Evolutionary conservation across 2,888 invertebrate genomes (phyloP).

Genomic region (Lepidochrysops patricia): DNA sequence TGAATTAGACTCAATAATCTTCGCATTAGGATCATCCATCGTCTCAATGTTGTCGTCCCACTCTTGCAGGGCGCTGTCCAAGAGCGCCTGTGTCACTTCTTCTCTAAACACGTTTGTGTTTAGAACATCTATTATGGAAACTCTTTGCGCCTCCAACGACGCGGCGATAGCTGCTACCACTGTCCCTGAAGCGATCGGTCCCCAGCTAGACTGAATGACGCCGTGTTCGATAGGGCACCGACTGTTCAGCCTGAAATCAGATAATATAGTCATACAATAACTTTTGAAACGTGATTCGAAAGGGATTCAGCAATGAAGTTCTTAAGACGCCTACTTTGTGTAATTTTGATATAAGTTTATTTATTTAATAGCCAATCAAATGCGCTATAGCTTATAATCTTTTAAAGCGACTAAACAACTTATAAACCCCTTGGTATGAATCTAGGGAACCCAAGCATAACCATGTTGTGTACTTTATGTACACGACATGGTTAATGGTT

Average conservation of each 20-base stretch:
- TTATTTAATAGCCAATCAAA: too few relatives aligned
- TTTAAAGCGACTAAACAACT: too few relatives aligned
- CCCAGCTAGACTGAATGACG: conserved; percentile 77
- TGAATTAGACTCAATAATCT: conserved; percentile 14
- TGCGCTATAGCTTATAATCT: too few relatives aligned
- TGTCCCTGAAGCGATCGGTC: conserved; percentile 74
- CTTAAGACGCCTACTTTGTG: too few relatives aligned
- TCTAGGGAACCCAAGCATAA: too few relatives aligned
- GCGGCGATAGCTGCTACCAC: conserved; percentile 76
- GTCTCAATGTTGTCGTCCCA: conserved; percentile 54
- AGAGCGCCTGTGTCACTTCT: conserved; percentile 51
- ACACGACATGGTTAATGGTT: too few relatives aligned
- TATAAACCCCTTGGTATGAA: too few relatives aligned
- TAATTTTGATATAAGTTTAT: too few relatives aligned
- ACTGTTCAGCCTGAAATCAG: conserved; percentile 47
- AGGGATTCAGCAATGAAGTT: too few relatives aligned
- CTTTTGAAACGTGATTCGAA: too few relatives aligned
- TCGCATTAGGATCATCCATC: conserved; percentile 30
- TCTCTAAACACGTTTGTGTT: conserved; percentile 53
- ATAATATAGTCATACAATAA: not conserved
- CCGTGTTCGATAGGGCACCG: conserved; percentile 80
- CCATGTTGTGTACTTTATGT: too few relatives aligned
- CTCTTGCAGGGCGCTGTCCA: conserved; percentile 49
- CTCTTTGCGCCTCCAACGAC: conserved; percentile 74
- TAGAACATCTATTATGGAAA: conserved; percentile 63